Base-by-base conservation (phyloP, 2,113 vertebrate genomes). In the Planiliza haematocheilus region DNA sequence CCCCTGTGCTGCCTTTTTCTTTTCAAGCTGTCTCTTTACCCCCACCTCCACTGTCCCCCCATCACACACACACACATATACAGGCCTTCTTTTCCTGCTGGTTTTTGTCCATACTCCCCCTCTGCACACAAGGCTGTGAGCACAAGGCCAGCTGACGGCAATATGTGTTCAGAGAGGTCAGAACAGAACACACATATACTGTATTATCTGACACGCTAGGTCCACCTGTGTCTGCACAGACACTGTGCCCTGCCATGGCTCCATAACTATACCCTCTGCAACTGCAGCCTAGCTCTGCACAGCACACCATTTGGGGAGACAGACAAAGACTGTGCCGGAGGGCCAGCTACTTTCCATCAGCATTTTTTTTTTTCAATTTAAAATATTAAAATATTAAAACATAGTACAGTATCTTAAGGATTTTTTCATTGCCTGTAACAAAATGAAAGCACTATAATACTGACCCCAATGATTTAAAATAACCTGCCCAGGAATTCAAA, bases 211-310 rank as follows among this genome's bases (percentile, higher is more conserved):
- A 81, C 84, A 82, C 8, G 5, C 8, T 62, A 77, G 49, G 74
- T 65, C 76, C 89, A 86, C 87, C 86, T 91, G 87, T 86, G 89
- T 81, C 82, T 84, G 70, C 79, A 55, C n/a, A n/a, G n/a, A n/a
- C 72, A 63, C 56, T 77, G 75, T 66, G 43, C 68, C 39, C 66
- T 58, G 66, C 70, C 74, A 71, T 24, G 52, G 65, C 55, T 72
- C 41, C 70, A 66, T 71, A 83, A 51, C 71, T 56, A 30, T 9
- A 58, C 62, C 60, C 60, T 77, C 62, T 82, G 65, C 56, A 52
- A 11, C 74, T 76, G 83, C 76, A 57, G 64, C 69, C 36, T 77
- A 69, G 66, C 74, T 46, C 13, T 38, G 34, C 45, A 41, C 34
- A 7, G 45, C 57, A 58, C 58, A 52, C 70, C 68, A 77, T 63